phyloP scores from a whole-genome alignment of 2,113 vertebrate species.

The Rostratula benghalensis region DNA sequence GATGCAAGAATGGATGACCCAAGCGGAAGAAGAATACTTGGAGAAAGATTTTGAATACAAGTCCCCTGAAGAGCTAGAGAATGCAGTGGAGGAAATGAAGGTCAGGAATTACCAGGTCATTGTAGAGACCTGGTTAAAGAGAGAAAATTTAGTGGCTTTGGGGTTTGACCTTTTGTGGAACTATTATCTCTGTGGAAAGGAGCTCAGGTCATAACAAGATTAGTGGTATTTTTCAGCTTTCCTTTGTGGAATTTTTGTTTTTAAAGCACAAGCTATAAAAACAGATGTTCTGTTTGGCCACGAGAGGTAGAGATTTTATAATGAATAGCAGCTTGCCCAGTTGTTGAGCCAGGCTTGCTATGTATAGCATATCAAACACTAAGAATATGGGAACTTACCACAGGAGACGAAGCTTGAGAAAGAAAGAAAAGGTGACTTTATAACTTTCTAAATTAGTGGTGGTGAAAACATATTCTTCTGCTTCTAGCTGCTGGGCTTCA shows the following conservation, averaged over 20 bases:
- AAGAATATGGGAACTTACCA: background rate
- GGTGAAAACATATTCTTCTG: background rate
- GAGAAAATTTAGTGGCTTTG: background rate
- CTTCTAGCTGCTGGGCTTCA: background rate
- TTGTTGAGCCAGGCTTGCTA: background rate
- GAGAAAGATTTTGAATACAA: conserved; percentile 98
- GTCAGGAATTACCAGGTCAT: conserved; percentile 66
- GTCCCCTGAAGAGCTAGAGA: conserved; percentile 91
- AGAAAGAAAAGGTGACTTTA: background rate
- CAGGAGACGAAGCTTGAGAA: background rate
- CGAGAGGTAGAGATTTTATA: background rate
- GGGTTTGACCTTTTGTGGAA: background rate
- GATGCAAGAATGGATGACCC: conserved; percentile 98
- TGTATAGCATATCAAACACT: background rate
- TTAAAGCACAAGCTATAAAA: conserved; percentile 2
- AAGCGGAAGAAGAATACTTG: conserved; percentile 95
- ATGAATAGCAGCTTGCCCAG: background rate
- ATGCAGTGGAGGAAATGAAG: conserved; percentile 95
- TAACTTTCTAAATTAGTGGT: background rate
- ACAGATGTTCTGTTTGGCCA: conserved; percentile 27
- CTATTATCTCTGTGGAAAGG: background rate
- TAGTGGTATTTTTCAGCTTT: background rate
- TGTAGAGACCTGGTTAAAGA: background rate
- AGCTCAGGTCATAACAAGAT: background rate
- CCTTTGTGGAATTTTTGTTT: background rate